Base-by-base conservation (phyloP, 2,797 vertebrate species). In the Otolemur crassicaudatus region DNA sequence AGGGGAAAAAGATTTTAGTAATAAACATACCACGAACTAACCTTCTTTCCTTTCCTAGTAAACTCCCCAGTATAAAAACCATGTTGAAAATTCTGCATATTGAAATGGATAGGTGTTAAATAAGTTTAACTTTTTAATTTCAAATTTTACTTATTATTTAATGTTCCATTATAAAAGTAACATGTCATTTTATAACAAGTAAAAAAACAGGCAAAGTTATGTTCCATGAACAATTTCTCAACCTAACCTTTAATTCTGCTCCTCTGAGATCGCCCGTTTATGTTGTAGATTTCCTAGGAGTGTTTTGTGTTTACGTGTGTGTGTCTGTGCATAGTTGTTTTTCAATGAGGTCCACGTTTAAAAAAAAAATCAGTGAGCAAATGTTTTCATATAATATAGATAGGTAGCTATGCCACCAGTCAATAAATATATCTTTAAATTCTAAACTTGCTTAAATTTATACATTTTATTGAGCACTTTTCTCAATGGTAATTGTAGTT, bases 131-230 rank as follows among this genome's bases (percentile, higher is more conserved):
- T 58, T 82, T 86, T 73, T 37, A 61, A 77, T 5, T 46, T 91
- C 46, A 73, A 60, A 27, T 49, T 16, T 77, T 67, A 70, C 23
- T 83, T 76, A 85, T 69, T 93, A 75, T 65, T 46, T 43, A 72
- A 61, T 65, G 27, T 34, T 76, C 58, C 58, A 75, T 91, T 86
- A 43, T 23, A 87, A 91, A 87, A 94, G 20, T 63, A 58, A 90
- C 23, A 72, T 46, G 4, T 2, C 27, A 53, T 72, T 79, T 25
- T 61, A 34, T 40, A 72, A 85, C 81, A 73, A 83, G 16, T 23
- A 4, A 40, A 56, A 94, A 83, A 82, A 49, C 5, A 79, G 12
- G 43, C 1, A 19, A 84, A 63, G 9, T 77, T 58, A 34, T 17
- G 7, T 12, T 85, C 34, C 29, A 61, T 58, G 40, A 27, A 70